A percentile compares a stretch with the other conserved stretches of the same genome.
phyloP scores from a whole-genome alignment of 1,140 invertebrate genomes.

The Rhyzopertha dominica region DNA sequence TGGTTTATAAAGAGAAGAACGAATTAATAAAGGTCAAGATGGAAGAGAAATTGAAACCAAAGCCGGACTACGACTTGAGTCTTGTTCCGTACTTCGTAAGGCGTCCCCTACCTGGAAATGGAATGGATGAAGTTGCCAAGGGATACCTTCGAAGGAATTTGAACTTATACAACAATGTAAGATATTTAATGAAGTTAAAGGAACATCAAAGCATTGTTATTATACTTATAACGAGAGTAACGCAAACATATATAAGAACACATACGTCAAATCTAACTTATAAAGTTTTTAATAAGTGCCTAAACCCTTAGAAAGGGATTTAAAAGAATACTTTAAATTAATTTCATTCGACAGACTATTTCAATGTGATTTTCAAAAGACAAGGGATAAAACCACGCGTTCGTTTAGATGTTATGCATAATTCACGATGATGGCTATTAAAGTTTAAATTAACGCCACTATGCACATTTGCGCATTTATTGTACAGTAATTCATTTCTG shows the following conservation, averaged over 20 bases:
- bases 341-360: too few relatives aligned
- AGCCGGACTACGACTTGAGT: slow-evolving; percentile 33
- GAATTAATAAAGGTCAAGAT: slow-evolving; percentile 28
- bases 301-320: background rate
- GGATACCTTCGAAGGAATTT: slow-evolving; percentile 6
- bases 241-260: background rate
- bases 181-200: too few relatives aligned
- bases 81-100: slow-evolving; percentile 36
- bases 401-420: too few relatives aligned
- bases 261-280: background rate
- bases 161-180: slow-evolving; percentile 3
- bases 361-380: too few relatives aligned
- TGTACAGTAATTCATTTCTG: too few relatives aligned
- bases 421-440: too few relatives aligned
- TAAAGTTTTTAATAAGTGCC: background rate
- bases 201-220: too few relatives aligned
- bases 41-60: slow-evolving; percentile 21
- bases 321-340: too few relatives aligned
- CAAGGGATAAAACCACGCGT: too few relatives aligned
- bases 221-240: too few relatives aligned
- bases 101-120: slow-evolving; percentile 23
- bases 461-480: too few relatives aligned
- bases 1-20: slow-evolving; percentile 45
- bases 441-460: too few relatives aligned
- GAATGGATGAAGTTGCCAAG: slow-evolving; percentile 23